Conservation (phyloP, 2,797 vertebrate species). For the Morelia viridis region DNA sequence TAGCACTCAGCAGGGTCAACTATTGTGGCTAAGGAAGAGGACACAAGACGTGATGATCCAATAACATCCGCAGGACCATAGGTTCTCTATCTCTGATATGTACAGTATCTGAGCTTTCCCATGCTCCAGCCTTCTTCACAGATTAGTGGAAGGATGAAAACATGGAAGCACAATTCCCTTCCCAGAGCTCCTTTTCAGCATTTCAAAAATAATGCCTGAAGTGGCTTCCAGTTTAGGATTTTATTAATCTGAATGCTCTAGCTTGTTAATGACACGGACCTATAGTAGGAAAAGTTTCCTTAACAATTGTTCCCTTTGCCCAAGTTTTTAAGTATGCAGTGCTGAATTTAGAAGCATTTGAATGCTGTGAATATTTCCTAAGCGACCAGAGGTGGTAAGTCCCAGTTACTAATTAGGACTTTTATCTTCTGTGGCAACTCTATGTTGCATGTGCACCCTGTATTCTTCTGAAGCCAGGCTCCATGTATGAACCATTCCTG, state of each 20-base stretch:
- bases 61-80: not conserved
- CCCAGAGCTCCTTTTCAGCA: not conserved
- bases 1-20: not conserved
- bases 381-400: not conserved
- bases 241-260: slow-evolving; percentile 7
- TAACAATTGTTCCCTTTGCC: not conserved
- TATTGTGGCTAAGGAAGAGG: not conserved
- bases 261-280: not conserved
- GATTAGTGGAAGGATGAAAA: not conserved
- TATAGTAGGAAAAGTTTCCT: not conserved
- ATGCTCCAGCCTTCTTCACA: not conserved
- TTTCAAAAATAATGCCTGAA: not conserved
- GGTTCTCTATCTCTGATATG: not conserved
- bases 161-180: no score
- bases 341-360: not conserved
- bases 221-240: not conserved
- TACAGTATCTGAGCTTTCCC: not conserved
- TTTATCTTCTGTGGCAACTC: not conserved
- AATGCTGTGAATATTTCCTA: not conserved
- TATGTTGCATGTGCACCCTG: not conserved
- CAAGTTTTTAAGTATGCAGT: not conserved
- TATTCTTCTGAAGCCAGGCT: not conserved
- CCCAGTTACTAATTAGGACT: not conserved
- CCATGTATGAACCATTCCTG: not conserved
- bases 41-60: not conserved